Evolutionary conservation across 2,797 vertebrate species (phyloP), one percentile per base, ranked within the genome.

Genomic region (Diplodus sargus): DNA sequence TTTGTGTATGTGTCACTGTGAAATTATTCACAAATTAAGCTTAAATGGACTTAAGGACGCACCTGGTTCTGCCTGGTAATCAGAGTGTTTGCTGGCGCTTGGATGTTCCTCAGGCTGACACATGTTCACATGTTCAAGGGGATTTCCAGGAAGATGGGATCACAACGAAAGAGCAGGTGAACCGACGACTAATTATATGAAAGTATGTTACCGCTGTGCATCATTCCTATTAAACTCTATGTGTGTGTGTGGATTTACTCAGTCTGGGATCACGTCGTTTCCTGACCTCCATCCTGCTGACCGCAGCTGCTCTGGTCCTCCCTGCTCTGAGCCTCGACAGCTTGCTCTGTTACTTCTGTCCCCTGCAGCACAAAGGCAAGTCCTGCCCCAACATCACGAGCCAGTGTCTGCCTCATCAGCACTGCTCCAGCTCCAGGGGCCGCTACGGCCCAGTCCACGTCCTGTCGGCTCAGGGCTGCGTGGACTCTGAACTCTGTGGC

Each of bases 381-480:
- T 1, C 72, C 39, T 94, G 89, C 73, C 1, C 17, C 10, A 79
- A 77, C 47, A 2, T 61, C 58, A 93, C 87, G 56, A 94, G 72
- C 10, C 66, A 87, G 57, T 95, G 94, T 70, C 60, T 16, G 20
- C 87, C 91, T 0, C 5, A 47, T 5, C 79, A 94, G 74, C 88
- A 56, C 83, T 95, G 94, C 16, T 81, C 75, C 66, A 90, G 61
- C 71, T 90, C 92, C 84, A 86, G 34, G 48, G 92, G 90, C 10
- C 45, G 5, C 77, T 89, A 79, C 2, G 92, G 91, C 16, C 15
- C 53, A 1, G 0, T 83, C 43, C 90, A 92, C 62, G 3, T 91
- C 18, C 75, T 94, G 53, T 93, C 94, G 1, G 76, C 85, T 17
- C 92, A 91, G 89, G 92, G 92, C 68, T 94, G 94, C 17, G 2